Base-by-base conservation (phyloP, 2,113 vertebrate species). In the Podarcis cretensis region DNA sequence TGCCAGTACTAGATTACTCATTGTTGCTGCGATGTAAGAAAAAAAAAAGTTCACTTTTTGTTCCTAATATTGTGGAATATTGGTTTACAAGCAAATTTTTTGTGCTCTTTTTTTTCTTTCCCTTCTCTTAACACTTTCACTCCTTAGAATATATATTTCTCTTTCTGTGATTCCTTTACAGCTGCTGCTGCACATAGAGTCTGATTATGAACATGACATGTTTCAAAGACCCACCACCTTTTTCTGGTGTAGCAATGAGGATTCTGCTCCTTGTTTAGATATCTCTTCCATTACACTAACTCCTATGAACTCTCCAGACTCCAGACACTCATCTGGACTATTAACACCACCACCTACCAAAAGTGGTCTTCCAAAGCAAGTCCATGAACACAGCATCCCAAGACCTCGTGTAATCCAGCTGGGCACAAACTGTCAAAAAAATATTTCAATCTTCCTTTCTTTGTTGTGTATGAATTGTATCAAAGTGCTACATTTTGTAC, bases 221-320 rank as follows among this genome's bases (percentile, higher is more conserved):
- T 97, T 97, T 97, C 97, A 97, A 95, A 98, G 98, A 96, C 97
- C 97, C 85, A 97, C 97, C 90, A 94, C 98, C 95, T 98, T 98
- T 97, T 97, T 98, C 97, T 98, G 98, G 98, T 97, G 92, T 96
- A 97, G 96, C 96, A 98, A 95, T 96, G 95, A 98, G 95, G 97
- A 92, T 92, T 97, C 98, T 86, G 93, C 98, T 95, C 98, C 98
- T 94, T 98, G 97, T 97, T 96, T 98, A 97, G 98, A 98, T 96
- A 98, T 97, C 95, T 98, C 98, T 95, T 98, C 98, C 92, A 97
- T 98, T 96, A 98, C 98, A 81, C 97, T 99, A 96, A 98, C 97
- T 90, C 97, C 98, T 93, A 97, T 98, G 98, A 98, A 97, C 96
- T 98, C 97, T 87, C 97, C 98, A 90, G 98, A 98, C 92, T 98